phyloP scores from a whole-genome alignment of 2,888 invertebrate genomes.

The Holacanthella duospinosa region DNA sequence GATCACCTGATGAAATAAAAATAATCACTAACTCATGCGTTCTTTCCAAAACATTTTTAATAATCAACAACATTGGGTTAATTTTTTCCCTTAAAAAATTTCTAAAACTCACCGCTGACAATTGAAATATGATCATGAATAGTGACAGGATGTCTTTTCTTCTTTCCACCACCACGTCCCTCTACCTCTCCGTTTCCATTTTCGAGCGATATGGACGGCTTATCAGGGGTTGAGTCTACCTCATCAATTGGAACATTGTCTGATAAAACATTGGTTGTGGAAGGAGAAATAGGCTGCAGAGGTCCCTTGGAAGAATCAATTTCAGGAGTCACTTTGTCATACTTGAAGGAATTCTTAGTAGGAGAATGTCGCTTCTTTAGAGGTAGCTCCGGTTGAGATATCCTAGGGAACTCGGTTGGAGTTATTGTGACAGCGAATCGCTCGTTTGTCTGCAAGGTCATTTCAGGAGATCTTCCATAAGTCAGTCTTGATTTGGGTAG shows the following conservation, averaged over 20 bases:
- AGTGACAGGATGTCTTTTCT: slow-evolving; percentile 33
- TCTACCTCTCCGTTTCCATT: slow-evolving; percentile 13
- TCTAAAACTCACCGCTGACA: slow-evolving; percentile 19
- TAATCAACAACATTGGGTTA: not conserved
- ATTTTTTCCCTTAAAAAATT: too few species aligned
- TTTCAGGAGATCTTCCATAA: not conserved
- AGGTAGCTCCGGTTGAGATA: not conserved
- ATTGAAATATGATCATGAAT: slow-evolving; percentile 36
- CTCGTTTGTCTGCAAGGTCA: not conserved
- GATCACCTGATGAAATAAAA: slow-evolving; percentile 42
- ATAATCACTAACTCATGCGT: not conserved
- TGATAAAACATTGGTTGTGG: not conserved
- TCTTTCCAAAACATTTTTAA: not conserved
- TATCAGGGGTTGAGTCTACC: not conserved
- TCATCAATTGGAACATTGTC: not conserved
- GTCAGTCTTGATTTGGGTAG: not conserved
- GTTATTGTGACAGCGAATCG: not conserved
- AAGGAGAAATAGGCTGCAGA: not conserved
- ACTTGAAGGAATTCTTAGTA: not conserved
- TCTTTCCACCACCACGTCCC: slow-evolving; percentile 23
- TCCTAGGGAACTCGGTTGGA: not conserved
- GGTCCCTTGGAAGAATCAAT: not conserved
- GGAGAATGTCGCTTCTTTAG: not conserved
- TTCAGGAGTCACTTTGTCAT: not conserved
- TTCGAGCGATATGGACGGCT: slow-evolving; percentile 8